These are phyloP conservation scores for Zoanthus solanderi DNA, from an alignment of 92 coral and sea anemone genomes.

Conservation along the genomic window DNA sequence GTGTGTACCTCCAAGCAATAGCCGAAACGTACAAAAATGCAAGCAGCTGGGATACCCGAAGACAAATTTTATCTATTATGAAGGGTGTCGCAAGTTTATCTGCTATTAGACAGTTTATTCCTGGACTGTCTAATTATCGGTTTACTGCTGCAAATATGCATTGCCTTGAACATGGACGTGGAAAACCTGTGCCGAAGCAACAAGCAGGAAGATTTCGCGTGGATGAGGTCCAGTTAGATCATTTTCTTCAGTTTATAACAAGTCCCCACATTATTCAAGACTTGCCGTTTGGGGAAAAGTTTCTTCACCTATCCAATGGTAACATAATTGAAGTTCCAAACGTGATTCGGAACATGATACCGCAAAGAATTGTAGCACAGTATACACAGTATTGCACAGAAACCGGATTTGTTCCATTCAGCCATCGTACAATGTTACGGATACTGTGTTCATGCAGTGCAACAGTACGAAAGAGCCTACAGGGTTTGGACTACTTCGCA, in stretches of 20 bases:
- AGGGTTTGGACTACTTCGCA: not conserved
- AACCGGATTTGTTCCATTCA: not conserved
- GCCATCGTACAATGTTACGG: not conserved
- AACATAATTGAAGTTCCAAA: not conserved
- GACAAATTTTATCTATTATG: conserved; percentile 3
- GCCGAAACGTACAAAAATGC: conserved; percentile 44
- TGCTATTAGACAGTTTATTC: not conserved
- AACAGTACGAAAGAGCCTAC: not conserved
- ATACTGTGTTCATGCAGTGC: conserved; percentile 2
- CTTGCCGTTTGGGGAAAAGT: not conserved
- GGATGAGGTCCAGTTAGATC: conserved; percentile 18
- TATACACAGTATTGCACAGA: conserved; percentile 10
- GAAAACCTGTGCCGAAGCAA: conserved; percentile 19
- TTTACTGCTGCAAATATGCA: conserved; percentile 16
- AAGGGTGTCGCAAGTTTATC: not conserved
- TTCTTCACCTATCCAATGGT: not conserved
- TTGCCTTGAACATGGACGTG: conserved; percentile 26
- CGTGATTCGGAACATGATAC: not conserved
- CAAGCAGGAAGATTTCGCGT: conserved; percentile 23
- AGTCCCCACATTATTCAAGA: not conserved
- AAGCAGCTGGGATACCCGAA: conserved; percentile 41
- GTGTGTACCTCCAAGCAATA: conserved; percentile 25
- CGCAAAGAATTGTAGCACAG: not conserved
- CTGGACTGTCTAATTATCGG: conserved; percentile 12
- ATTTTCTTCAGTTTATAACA: conserved; percentile 10